Base-by-base conservation (phyloP, 2,113 vertebrate genomes). In the Pao palembangensis region DNA sequence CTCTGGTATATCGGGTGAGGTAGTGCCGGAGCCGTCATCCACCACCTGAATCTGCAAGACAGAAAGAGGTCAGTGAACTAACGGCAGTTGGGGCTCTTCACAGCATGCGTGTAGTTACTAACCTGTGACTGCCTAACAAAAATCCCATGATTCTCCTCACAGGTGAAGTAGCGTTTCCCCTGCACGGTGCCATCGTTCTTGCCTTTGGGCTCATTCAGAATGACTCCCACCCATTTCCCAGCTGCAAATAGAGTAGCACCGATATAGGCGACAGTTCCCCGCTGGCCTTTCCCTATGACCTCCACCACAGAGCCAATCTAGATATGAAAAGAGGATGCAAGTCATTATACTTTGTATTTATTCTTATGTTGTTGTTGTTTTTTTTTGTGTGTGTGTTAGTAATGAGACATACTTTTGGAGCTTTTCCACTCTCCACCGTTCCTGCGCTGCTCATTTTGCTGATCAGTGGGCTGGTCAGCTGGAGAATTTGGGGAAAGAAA, bases 161-260 rank as follows among this genome's bases (percentile, higher is more conserved):
- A 98, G 62, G 89, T 93, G 89, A 98, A 99, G 70, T 99, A 99
- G 2, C 89, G 93, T 82, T 94, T 95, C 67, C 94, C 96, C 87
- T 99, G 96, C 66, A 98, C 96, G 0, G 93, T 98, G 46, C 97
- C 97, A 0, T 99, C 95, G 0, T 98, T 99, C 90, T 98, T 99
- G 84, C 96, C 97, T 77, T 93, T 96, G 2, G 96, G 80, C 64
- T 98, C 95, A 18, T 99, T 95, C 78, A 99, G 85, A 74, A 98
- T 95, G 73, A 98, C 95, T 0, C 97, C 97, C 0, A 99, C 96
- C 96, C 97, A 99, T 49, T 98, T 98, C 1, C 97, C 97, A 0
- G 94, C 91, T 83, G 96, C 95, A 52, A 99, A 99, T 3, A 99
- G 91, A 0, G 97, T 99, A 79, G 94, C 93, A 0, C 97, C 97